Evolutionary conservation across 2,113 vertebrate genomes (phyloP).

Genomic region (Podiceps cristatus): DNA sequence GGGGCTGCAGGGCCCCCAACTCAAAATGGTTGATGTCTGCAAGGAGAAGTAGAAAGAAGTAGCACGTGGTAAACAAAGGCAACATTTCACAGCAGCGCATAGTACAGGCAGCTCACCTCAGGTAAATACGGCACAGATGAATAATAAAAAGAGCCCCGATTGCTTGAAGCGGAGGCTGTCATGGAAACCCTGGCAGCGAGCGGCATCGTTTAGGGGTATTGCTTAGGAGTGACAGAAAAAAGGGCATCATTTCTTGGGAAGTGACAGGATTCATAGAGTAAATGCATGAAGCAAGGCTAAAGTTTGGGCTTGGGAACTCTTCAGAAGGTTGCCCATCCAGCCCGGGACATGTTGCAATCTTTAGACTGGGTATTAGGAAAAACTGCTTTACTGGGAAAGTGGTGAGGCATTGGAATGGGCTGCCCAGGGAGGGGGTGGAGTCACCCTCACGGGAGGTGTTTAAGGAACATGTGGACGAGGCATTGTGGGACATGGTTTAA

Average conservation of each 20-base stretch:
- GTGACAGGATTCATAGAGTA: not conserved
- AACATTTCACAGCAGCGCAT: not conserved
- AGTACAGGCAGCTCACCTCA: not conserved
- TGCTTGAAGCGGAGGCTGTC: not conserved
- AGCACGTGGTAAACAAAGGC: not conserved
- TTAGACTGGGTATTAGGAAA: no score
- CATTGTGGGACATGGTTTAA: no score
- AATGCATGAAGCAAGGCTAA: not conserved
- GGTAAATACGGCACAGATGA: not conserved
- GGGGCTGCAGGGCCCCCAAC: not conserved
- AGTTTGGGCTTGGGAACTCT: not conserved
- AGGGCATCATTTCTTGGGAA: not conserved
- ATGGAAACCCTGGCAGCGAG: not conserved
- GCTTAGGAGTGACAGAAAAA: not conserved
- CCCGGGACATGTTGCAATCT: fast-evolving
- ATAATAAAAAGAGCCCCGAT: not conserved
- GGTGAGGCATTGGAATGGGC: no score
- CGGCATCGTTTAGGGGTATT: not conserved
- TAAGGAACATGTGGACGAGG: no score
- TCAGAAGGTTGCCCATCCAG: not conserved
- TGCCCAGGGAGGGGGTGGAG: no score
- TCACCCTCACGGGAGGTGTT: no score
- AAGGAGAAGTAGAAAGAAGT: not conserved
- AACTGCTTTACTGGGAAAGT: no score
- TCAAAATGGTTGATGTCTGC: not conserved